Evolutionary conservation across 2,113 vertebrate genomes (phyloP), one percentile per base, ranked within the genome.

Genomic region (Saccopteryx leptura): DNA sequence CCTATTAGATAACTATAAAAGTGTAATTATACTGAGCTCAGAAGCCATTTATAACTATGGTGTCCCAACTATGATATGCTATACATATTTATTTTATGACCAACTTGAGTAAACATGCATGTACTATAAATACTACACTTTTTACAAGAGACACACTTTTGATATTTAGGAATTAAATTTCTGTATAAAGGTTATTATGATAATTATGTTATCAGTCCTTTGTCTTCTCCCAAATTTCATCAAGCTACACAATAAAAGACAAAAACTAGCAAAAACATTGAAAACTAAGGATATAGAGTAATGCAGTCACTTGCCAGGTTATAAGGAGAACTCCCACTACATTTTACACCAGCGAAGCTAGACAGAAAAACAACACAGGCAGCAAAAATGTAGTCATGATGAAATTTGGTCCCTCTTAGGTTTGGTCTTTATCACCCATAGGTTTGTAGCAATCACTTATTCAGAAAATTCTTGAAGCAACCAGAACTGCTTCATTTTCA

Each of bases 111-210:
- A 9, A 68, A 60, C 69, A 75, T 21, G 5, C 14, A 85, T 19
- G 4, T 3, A 65, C 11, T 88, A 61, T 68, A 21, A 80, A 84
- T 2, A 75, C 7, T 12, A 15, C 3, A 80, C 5, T 3, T 63
- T 92, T 88, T 74, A 65, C n/a, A 96, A 61, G 12, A 52, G 21
- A 61, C 56, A 5, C 13, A 50, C 26, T 54, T 96, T 94, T 76
- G 76, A 63, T 46, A 81, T 72, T 90, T 82, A 86, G 19, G 46
- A 61, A 84, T 74, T 91, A 63, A 5, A 75, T 86, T 86, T 81
- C 46, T 93, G 7, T 85, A 6, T 78, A 65, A 79, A 71, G 3
- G 39, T 76, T 65, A 63, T 65, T 66, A n/a, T 75, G 10, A 60
- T n/a, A 48, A 56, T 69, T 54, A 68, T 0, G 9, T 75, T 26